These are phyloP conservation scores for Brachypteracias leptosomus DNA, from an alignment of 2,113 vertebrate genomes.

Conservation along the genomic window DNA sequence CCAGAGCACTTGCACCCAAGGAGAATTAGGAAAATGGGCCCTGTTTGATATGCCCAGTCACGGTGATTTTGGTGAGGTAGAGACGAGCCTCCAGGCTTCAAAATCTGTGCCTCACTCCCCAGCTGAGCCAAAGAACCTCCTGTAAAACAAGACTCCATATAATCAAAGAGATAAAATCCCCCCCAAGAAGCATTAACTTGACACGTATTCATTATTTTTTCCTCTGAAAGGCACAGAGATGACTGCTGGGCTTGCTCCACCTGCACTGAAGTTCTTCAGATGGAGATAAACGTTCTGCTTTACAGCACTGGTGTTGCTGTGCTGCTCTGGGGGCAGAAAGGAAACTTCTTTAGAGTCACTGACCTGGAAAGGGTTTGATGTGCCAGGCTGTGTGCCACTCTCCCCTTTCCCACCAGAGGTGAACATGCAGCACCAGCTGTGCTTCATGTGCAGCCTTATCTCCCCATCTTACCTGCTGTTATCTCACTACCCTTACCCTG, in stretches of 20 bases:
- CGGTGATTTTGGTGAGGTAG: not conserved
- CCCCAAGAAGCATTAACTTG: not conserved
- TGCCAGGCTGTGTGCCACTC: not conserved
- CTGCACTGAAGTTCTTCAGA: not conserved
- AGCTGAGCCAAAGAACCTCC: not conserved
- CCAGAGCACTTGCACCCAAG: not conserved
- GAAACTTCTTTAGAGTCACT: not conserved
- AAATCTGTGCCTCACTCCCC: not conserved
- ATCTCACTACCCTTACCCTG: not conserved
- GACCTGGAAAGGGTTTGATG: not conserved
- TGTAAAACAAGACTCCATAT: not conserved
- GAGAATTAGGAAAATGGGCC: not conserved
- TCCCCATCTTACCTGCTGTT: not conserved
- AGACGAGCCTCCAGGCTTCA: not conserved
- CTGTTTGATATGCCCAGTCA: not conserved
- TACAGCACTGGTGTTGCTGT: not conserved
- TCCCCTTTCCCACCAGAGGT: not conserved
- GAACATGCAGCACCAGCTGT: not conserved
- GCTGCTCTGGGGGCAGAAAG: not conserved
- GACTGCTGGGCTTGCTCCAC: not conserved
- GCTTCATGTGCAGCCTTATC: not conserved
- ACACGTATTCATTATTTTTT: not conserved
- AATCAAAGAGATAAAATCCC: not conserved
- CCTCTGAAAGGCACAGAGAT: not conserved
- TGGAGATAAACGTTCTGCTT: not conserved